phyloP scores from a whole-genome alignment of 2,797 vertebrate species.

The Percopsis omiscomaycus region DNA sequence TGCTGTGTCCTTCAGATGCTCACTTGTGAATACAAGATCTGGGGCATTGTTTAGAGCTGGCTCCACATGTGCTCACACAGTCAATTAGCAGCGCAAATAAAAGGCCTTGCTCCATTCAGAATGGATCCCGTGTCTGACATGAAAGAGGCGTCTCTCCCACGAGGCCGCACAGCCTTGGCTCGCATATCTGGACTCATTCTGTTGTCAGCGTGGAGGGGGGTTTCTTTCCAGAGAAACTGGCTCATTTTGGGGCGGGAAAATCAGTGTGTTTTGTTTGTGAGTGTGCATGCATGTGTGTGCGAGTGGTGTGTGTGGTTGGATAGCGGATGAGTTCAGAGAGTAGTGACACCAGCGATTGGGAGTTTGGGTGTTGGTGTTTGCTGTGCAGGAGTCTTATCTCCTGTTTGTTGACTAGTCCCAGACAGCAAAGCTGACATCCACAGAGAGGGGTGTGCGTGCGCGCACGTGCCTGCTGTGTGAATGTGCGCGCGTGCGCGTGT shows the following conservation, averaged over 20 bases:
- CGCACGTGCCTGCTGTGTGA: constrained; percentile 1
- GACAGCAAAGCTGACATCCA: constrained; percentile 66
- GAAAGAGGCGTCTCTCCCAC: constrained; percentile 67
- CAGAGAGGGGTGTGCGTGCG: constrained; percentile 36
- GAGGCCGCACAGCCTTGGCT: constrained; percentile 63
- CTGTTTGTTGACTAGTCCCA: constrained; percentile 60
- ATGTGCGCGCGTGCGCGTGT: constrained; percentile 1
- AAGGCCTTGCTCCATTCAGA: constrained; percentile 72
- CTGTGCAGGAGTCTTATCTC: constrained; percentile 61
- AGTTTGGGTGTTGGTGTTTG: constrained; percentile 53
- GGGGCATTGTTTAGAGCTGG: constrained; percentile 70
- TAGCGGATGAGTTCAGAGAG: constrained; percentile 30
- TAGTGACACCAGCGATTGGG: constrained; percentile 42
- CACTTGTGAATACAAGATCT: constrained; percentile 70
- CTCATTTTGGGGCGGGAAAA: constrained; percentile 30
- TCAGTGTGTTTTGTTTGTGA: constrained; percentile 2
- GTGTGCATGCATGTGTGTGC: constrained; percentile 21
- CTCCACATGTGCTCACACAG: constrained; percentile 54
- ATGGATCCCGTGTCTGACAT: constrained; percentile 75
- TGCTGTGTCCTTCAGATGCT: constrained; percentile 70
- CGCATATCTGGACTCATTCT: constrained; percentile 46
- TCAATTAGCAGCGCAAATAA: constrained; percentile 75
- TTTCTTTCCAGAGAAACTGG: constrained; percentile 9
- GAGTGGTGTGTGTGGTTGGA: constrained; percentile 34
- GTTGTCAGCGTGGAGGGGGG: constrained; percentile 40